Evolutionary conservation across 2,797 vertebrate genomes (phyloP).

Genomic region (Limosa lapponica): DNA sequence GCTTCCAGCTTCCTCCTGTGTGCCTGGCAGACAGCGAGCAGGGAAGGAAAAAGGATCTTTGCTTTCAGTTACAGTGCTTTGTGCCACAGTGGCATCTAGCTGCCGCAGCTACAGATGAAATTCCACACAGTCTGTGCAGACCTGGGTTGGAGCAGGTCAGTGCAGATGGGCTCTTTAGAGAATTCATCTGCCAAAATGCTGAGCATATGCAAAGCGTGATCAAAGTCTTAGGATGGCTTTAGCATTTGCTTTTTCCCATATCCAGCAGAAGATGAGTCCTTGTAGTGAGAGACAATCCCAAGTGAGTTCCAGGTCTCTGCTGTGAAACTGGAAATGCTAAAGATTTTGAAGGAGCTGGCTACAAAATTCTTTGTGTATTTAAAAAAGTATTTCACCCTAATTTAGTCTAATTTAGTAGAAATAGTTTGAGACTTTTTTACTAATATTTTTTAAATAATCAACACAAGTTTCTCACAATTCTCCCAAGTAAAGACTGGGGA

Average conservation of each 20-base stretch:
- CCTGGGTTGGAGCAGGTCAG: background rate
- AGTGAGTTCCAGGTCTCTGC: background rate
- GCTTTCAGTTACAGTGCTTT: background rate
- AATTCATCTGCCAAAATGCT: conserved; percentile 21
- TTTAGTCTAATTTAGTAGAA: background rate
- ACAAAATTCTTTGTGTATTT: background rate
- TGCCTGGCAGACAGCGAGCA: background rate
- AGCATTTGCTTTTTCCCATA: background rate
- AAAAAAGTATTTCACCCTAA: background rate
- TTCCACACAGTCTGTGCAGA: background rate
- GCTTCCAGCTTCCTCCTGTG: background rate
- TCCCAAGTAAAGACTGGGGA: background rate
- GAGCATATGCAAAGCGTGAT: background rate
- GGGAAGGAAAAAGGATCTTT: background rate
- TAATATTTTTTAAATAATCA: background rate
- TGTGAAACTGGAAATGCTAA: background rate
- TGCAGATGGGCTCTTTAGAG: background rate
- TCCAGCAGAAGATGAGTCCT: background rate
- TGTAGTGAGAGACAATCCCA: background rate
- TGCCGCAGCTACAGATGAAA: background rate
- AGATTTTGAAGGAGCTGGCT: background rate
- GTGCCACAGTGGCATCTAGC: conserved; percentile 70
- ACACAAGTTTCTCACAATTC: background rate
- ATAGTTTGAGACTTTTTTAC: background rate
- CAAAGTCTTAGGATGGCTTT: background rate